Conservation (phyloP, 2,797 vertebrate genomes). For the Cichlasoma orientale region DNA sequence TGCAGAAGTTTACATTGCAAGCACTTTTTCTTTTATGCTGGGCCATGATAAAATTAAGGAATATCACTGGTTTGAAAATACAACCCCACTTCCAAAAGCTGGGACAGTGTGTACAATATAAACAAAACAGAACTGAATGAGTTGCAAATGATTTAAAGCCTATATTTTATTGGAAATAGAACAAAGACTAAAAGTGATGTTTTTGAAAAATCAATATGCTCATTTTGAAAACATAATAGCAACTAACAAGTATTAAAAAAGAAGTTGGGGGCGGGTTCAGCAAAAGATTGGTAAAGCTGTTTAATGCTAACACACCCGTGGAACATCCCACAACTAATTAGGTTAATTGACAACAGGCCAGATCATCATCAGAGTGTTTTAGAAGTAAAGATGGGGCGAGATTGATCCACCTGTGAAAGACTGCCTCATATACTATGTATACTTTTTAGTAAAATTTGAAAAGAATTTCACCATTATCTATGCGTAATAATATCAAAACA, state of each 20-base stretch:
- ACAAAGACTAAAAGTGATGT: background rate
- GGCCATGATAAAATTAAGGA: constrained; percentile 38
- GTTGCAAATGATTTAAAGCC: background rate
- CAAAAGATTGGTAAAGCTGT: too few species aligned
- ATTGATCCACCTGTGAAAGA: background rate
- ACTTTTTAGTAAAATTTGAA: too few species aligned
- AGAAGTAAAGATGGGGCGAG: background rate
- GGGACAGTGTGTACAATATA: background rate
- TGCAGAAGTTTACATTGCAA: constrained; percentile 35
- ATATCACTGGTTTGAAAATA: constrained; percentile 40
- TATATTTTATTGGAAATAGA: background rate
- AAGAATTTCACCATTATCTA: too few species aligned
- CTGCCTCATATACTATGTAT: background rate
- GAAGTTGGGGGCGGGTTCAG: too few species aligned
- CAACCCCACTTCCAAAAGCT: background rate
- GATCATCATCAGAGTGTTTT: background rate
- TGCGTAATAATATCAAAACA: background rate
- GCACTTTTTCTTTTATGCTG: constrained; percentile 29
- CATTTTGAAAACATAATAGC: background rate
- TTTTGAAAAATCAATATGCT: background rate
- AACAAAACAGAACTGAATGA: background rate
- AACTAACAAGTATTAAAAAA: background rate
- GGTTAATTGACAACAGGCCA: background rate
- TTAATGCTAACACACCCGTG: background rate
- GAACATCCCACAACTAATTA: background rate